Evolutionary conservation across 2,888 invertebrate species (phyloP).

Genomic region (Creontiades dilutus): DNA sequence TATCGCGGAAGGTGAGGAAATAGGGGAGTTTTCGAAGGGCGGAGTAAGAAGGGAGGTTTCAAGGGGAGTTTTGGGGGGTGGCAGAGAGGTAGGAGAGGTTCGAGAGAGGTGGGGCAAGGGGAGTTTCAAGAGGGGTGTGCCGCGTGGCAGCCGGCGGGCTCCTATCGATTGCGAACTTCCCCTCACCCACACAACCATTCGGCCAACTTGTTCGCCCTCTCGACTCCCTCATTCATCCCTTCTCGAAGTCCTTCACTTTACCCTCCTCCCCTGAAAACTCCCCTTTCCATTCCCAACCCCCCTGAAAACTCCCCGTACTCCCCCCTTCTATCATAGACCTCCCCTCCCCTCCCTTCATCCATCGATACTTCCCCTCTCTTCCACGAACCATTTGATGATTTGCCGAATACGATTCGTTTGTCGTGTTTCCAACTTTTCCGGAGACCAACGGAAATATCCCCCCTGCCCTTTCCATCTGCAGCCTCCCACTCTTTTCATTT

Average conservation of each 20-base stretch:
- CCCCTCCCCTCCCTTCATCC: not conserved
- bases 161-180: constrained; percentile 47
- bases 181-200: not conserved
- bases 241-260: not conserved
- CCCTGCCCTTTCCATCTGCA: not conserved
- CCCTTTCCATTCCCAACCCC: too few relatives aligned
- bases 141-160: constrained; percentile 41
- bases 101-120: not conserved
- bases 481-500: not conserved
- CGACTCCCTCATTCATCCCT: not conserved
- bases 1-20: not conserved
- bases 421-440: constrained; percentile 32
- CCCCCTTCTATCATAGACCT: too few relatives aligned
- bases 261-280: not conserved
- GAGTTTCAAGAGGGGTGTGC: not conserved
- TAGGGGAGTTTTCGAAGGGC: not conserved
- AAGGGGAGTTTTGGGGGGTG: not conserved
- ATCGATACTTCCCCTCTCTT: not conserved
- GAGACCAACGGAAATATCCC: not conserved
- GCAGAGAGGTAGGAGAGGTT: not conserved
- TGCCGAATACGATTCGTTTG: constrained; percentile 33
- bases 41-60: not conserved
- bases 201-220: constrained; percentile 37
- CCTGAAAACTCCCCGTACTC: too few relatives aligned
- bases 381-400: constrained; percentile 6